Conservation (phyloP, 2,888 invertebrate genomes). For the Ectemnius cavifrons region DNA sequence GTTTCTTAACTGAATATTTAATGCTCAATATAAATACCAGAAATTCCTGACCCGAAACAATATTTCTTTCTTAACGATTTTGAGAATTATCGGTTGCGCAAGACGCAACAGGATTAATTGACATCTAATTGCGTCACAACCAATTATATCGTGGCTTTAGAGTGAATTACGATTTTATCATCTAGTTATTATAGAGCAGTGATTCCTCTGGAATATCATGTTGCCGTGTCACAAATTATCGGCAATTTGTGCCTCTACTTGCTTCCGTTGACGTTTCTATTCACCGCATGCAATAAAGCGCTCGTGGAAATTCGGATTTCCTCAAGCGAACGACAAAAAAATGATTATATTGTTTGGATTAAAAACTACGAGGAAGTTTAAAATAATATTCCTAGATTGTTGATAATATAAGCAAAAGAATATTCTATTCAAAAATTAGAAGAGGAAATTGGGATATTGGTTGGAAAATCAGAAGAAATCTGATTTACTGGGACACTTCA, state of each 20-base stretch:
- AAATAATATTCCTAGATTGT: too few relatives aligned
- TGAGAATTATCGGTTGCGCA: not conserved
- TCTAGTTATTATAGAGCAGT: slow-evolving; percentile 2
- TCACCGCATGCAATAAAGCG: not conserved
- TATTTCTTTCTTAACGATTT: slow-evolving; percentile 8
- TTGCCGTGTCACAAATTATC: not conserved
- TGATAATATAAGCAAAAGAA: too few relatives aligned
- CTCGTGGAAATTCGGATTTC: not conserved
- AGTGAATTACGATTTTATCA: slow-evolving; percentile 19
- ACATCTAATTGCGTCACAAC: slow-evolving; percentile 2
- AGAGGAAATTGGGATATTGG: too few relatives aligned
- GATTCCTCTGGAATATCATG: not conserved
- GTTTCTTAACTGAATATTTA: not conserved
- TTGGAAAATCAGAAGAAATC: too few relatives aligned
- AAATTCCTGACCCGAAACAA: not conserved
- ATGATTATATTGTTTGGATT: too few relatives aligned
- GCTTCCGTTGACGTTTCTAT: not conserved
- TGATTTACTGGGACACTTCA: too few relatives aligned
- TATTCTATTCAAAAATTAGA: too few relatives aligned
- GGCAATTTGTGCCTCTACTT: not conserved
- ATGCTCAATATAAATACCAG: not conserved
- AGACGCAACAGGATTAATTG: slow-evolving; percentile 3
- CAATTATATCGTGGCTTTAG: not conserved
- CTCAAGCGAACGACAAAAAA: too few relatives aligned
- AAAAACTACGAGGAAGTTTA: too few relatives aligned